These are phyloP conservation scores for Cassiopea andromeda DNA, from an alignment of 30 jellyfish, hydroid and myxozoan species.

Conservation along the genomic window DNA sequence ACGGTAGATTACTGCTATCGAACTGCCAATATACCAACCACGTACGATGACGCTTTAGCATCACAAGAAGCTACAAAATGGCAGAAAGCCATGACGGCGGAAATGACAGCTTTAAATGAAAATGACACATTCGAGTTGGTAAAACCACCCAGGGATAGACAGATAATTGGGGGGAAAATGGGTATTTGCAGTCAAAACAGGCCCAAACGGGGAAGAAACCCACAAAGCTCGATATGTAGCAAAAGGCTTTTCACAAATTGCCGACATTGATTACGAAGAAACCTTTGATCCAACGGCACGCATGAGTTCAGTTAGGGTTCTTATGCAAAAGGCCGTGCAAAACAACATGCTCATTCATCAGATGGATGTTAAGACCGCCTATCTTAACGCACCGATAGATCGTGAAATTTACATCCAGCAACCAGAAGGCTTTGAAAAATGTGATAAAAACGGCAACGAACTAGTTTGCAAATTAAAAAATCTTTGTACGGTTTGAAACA, in stretches of 20 bases:
- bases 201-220: constrained; percentile 27
- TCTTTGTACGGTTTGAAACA: constrained; percentile 55
- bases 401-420: constrained; percentile 46
- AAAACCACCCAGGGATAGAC: constrained; percentile 53
- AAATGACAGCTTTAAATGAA: constrained; percentile 43
- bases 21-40: constrained; percentile 21
- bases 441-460: constrained; percentile 16
- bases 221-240: constrained; percentile 78
- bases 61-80: constrained; percentile 57
- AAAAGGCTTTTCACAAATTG: constrained; percentile 61
- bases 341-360: constrained; percentile 20
- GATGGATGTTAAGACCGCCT: constrained; percentile 47
- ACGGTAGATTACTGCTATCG: constrained; percentile 29
- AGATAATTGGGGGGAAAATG: constrained; percentile 76
- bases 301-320: constrained; percentile 20
- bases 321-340: constrained; percentile 31
- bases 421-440: constrained; percentile 46
- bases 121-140: constrained; percentile 53
- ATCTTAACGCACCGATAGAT: constrained; percentile 61
- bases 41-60: constrained; percentile 63
- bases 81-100: constrained; percentile 73
- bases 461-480: constrained; percentile 33
- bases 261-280: constrained; percentile 60
- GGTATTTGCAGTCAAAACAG: constrained; percentile 56
- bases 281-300: constrained; percentile 38